Base-by-base conservation (phyloP, 2,888 invertebrate species). In the Eudasyphora cyanicolor region DNA sequence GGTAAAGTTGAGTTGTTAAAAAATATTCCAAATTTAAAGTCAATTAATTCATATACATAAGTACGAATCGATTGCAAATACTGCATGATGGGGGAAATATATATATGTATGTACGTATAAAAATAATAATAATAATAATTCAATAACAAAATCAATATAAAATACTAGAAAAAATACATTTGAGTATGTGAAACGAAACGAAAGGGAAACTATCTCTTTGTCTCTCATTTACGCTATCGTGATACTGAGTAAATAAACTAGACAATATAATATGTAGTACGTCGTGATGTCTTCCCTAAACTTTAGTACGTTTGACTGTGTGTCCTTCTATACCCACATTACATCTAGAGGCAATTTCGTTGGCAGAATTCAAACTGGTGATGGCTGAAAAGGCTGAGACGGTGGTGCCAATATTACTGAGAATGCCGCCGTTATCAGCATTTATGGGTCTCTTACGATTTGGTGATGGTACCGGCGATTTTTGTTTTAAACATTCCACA, bases 401-500 rank as follows among this genome's bases (percentile, higher is more conserved):
- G 17, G 86, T 83, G 24, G 78, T 75, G 38, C 82, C 84, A 19
- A 85, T 75, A 24, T 82, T 86, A 64, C 85, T 86, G 17, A 86
- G 84, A 12, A 84, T 79, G 4, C 32, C 64, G 12, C 79, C 79
- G 29, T 86, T 69, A 29, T 74, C 74, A 35, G 86, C 84, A 79
- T 89, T 89, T 81, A 91, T 92, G 3, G 91, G 90, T 5, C 93
- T 89, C 80, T 93, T 93, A 3, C 92, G 89, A 21, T 90, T 89
- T 4, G 92, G 92, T n/a, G 92, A 92, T 54, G 89, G 91, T 0
- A 93, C 95, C 0, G 97, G 97, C 0, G 97, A 97, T 88, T 95
- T 94, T 89, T 98, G 97, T 86, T 95, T 95, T 8, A 98, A 91
- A 89, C 96, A 95, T 91, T 99, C 99, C 0, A 99, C 96, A 91